Base-by-base conservation (phyloP, 2,797 vertebrate species). In the Selene dorsalis region DNA sequence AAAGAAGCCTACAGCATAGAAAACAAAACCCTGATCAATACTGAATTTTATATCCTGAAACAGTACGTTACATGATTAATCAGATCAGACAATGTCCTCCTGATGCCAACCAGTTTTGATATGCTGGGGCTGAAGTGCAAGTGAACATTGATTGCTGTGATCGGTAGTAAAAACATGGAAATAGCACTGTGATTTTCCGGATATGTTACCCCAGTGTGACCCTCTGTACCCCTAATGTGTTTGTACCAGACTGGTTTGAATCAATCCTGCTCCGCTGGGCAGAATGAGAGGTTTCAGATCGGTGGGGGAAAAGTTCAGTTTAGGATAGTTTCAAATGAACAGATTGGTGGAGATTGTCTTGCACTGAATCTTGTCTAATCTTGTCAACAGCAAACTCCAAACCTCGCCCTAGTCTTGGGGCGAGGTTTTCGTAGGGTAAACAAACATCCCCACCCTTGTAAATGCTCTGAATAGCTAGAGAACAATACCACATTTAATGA, bases 181-280 rank as follows among this genome's bases (percentile, higher is more conserved):
- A 32, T 13, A 13, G 30, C 58, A 14, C 5, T 28, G 13, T 26
- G 24, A 68, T 76, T 75, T 57, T 62, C 56, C 55, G 56, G 56
- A 14, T 53, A 63, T 32, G 55, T 68, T 43, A 20, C 69, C 69
- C 32, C 39, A 14, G 8, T 7, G 3, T 75, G 62, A 79, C 65
- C 79, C 62, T 59, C 39, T 69, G 32, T 10, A 50, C 43, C 70
- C 53, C n/a, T 62, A 57, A 69, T 78, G 75, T 70, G 60, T 76
- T 57, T 71, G 52, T 17, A 58, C 32, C 45, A 79, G 77, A 83
- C 78, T 67, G 22, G 62, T 76, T 79, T 52, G 32, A 68, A 86
- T 86, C 73, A 76, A 84, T 86, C 39, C 32, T 55, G 52, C 14
- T 69, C 24, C 38, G 30, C 72, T 80, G 76, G 60, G 50, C 57